Evolutionary conservation across 2,113 vertebrate species (phyloP).

Genomic region (Poeciliopsis occidentalis): DNA sequence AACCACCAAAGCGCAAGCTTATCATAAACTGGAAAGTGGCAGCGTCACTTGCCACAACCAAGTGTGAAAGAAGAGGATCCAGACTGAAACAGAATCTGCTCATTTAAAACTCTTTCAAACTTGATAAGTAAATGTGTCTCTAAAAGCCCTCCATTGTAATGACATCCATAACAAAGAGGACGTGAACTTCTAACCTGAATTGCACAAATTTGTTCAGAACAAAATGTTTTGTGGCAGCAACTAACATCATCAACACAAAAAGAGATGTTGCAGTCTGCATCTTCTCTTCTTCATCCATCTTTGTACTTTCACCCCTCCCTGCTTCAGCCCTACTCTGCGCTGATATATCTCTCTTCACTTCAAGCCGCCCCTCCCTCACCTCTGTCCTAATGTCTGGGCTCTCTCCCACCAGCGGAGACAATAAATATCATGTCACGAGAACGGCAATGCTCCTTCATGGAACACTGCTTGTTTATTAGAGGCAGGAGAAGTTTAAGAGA

Average conservation of each 20-base stretch:
- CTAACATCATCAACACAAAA: conserved; percentile 24
- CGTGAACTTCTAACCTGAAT: too few species aligned
- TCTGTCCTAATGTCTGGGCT: conserved; percentile 65
- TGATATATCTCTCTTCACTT: conserved; percentile 67
- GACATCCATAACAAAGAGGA: too few species aligned
- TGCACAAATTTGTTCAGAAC: too few species aligned
- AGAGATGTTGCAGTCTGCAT: conserved; percentile 77
- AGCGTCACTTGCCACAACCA: too few species aligned
- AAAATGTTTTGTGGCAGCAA: conserved; percentile 14
- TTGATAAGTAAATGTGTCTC: not conserved
- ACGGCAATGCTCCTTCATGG: conserved; percentile 99
- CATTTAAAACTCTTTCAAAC: too few species aligned
- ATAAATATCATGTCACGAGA: conserved; percentile 99
- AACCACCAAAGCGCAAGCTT: too few species aligned
- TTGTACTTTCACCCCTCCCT: conserved; percentile 74
- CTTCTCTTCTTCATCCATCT: conserved; percentile 82
- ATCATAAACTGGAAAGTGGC: too few species aligned
- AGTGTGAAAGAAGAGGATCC: too few species aligned
- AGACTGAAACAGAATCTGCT: too few species aligned
- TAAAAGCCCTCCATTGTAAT: not conserved
- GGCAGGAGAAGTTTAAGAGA: conserved; percentile 98
- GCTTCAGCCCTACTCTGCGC: conserved; percentile 33
- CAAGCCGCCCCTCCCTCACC: conserved; percentile 44
- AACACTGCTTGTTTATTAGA: conserved; percentile 99
- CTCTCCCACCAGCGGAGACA: conserved; percentile 85